phyloP scores from a whole-genome alignment of 2,888 invertebrate genomes.

The Leucophenga montana region DNA sequence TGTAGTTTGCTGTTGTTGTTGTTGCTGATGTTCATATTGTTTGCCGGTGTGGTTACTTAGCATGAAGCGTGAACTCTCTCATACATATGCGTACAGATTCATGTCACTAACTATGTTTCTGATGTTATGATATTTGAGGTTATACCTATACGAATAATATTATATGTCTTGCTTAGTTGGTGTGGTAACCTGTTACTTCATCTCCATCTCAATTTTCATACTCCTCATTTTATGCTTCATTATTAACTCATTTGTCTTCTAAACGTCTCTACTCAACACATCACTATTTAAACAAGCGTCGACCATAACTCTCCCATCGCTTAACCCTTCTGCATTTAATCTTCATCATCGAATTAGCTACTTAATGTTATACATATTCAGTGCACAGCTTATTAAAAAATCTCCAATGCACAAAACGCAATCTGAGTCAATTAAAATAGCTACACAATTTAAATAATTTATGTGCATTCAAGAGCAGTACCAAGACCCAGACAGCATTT shows the following conservation, averaged over 20 bases:
- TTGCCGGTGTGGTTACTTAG: not conserved
- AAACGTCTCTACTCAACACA: no score
- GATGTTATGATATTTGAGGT: conserved; percentile 10
- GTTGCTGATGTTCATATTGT: conserved; percentile 1
- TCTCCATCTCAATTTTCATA: no score
- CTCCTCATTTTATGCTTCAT: no score
- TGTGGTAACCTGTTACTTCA: no score
- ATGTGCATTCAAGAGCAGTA: not conserved
- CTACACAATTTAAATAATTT: conserved; percentile 25
- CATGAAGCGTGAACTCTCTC: no score
- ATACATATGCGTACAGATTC: not conserved
- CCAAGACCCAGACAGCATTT: not conserved
- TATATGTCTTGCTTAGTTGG: not conserved
- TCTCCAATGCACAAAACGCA: conserved; percentile 18
- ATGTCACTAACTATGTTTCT: not conserved
- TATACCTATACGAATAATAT: not conserved
- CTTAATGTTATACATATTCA: not conserved
- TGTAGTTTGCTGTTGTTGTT: conserved; percentile 13
- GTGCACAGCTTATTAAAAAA: conserved; percentile 20
- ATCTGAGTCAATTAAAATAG: conserved; percentile 19
- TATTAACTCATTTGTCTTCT: not conserved
- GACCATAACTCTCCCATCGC: not conserved
- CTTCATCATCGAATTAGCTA: no score
- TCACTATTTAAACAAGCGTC: no score
- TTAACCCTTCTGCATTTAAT: no score